Evolutionary conservation across 2,797 vertebrate species (phyloP).

Genomic region (Rhincodon typus): DNA sequence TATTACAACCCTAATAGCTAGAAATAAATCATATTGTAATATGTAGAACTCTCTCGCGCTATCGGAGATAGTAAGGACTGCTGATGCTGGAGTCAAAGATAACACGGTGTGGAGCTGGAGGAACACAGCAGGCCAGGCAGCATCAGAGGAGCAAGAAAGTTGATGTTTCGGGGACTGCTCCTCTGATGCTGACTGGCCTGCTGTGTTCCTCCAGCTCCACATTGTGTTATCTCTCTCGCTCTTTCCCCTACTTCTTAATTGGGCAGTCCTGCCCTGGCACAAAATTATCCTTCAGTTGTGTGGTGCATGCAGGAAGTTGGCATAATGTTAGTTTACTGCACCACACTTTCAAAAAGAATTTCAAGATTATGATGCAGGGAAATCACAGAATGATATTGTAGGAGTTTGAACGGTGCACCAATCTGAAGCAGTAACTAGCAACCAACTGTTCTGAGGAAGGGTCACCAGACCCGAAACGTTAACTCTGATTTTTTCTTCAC

Average conservation of each 20-base stretch:
- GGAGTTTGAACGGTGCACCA: neutral
- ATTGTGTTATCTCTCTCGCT: neutral
- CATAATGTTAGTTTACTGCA: neutral
- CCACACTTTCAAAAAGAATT: neutral
- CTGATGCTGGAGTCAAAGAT: too few relatives aligned
- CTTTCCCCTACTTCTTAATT: too few relatives aligned
- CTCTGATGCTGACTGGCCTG: too few relatives aligned
- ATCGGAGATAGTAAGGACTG: too few relatives aligned
- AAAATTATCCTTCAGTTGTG: neutral
- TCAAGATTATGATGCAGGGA: neutral
- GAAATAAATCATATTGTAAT: neutral
- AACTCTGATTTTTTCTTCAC: too few relatives aligned
- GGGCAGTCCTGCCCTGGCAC: neutral
- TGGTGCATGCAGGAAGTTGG: conserved; percentile 13
- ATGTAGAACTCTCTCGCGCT: neutral
- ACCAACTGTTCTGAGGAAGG: neutral
- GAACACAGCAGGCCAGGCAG: too few relatives aligned
- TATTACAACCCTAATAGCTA: neutral
- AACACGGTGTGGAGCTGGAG: too few relatives aligned
- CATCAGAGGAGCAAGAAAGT: too few relatives aligned
- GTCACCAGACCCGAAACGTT: too few relatives aligned
- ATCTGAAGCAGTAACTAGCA: neutral
- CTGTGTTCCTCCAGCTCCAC: too few relatives aligned
- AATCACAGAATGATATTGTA: neutral
- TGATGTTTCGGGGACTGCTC: too few relatives aligned